Conservation (phyloP, 2,113 vertebrate genomes). For the Potamarius usumacintae region DNA sequence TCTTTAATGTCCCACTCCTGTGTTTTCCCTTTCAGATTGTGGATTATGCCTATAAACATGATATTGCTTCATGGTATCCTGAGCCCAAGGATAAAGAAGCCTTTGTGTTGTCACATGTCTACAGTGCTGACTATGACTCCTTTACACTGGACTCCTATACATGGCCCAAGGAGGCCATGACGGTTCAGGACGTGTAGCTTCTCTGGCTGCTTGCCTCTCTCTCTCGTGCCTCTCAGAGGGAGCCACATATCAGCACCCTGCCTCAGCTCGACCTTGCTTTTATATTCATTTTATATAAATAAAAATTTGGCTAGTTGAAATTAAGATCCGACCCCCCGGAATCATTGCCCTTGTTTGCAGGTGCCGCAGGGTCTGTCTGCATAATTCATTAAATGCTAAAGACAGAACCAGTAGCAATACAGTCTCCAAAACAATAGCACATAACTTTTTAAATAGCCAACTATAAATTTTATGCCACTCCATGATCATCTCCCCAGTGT, state of each 20-base stretch:
- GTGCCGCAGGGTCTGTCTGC: background rate
- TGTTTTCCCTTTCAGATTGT: constrained; percentile 74
- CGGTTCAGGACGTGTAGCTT: constrained; percentile 82
- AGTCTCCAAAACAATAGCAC: background rate
- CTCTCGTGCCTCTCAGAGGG: background rate
- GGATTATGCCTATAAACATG: constrained; percentile 86
- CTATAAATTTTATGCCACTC: background rate
- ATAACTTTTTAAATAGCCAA: background rate
- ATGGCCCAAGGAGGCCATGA: constrained; percentile 87
- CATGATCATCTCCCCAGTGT: background rate
- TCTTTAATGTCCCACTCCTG: background rate
- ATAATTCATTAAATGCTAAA: background rate
- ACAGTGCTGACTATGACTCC: constrained; percentile 91
- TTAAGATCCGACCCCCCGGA: background rate
- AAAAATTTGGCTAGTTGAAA: constrained; percentile 14
- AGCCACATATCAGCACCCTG: constrained; percentile 27
- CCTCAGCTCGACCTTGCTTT: constrained; percentile 12
- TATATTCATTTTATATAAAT: too few relatives aligned
- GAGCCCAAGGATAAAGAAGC: constrained; percentile 95
- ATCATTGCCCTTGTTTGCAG: background rate
- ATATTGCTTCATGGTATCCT: constrained; percentile 85
- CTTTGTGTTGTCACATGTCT: constrained; percentile 84
- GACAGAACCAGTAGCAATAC: background rate
- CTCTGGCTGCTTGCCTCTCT: background rate
- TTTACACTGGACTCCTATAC: constrained; percentile 85